These are phyloP conservation scores for Mylabris phalerata DNA, from an alignment of 1,140 invertebrate species.

Conservation along the genomic window DNA sequence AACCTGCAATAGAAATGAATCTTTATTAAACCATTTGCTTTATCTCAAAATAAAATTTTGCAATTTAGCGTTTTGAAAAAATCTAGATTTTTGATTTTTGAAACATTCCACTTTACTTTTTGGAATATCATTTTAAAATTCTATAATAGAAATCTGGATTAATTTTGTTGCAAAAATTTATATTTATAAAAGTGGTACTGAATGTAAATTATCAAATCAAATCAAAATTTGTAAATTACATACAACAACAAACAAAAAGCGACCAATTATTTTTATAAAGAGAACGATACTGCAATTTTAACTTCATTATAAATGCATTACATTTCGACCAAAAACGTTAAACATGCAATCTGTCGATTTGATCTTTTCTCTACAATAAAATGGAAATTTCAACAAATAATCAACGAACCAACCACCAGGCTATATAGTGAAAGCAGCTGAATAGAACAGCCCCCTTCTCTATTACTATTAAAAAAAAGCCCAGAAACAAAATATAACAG, in stretches of 20 bases:
- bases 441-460: background rate
- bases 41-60: too few species aligned
- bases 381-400: conserved; percentile 14
- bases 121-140: too few species aligned
- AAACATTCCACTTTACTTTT: too few species aligned
- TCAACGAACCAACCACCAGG: background rate
- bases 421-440: background rate
- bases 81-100: too few species aligned
- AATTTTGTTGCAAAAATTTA: too few species aligned
- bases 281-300: conserved; percentile 26
- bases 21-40: too few species aligned
- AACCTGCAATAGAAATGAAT: conserved; percentile 58
- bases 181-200: too few species aligned
- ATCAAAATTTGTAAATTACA: conserved; percentile 13
- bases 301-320: conserved; percentile 34
- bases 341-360: conserved; percentile 29
- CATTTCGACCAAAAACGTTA: conserved; percentile 14
- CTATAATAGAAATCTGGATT: too few species aligned
- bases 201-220: conserved; percentile 19
- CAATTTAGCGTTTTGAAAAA: too few species aligned
- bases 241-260: conserved; percentile 14
- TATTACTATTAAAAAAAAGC: conserved; percentile 8
- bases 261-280: conserved; percentile 25
- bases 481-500: conserved; percentile 8
- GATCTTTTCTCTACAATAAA: conserved; percentile 18